A percentile compares a stretch with the other conserved stretches of the same genome.
These are phyloP conservation scores for Automeris io DNA, from an alignment of 2,888 invertebrate species.

Conservation along the genomic window DNA sequence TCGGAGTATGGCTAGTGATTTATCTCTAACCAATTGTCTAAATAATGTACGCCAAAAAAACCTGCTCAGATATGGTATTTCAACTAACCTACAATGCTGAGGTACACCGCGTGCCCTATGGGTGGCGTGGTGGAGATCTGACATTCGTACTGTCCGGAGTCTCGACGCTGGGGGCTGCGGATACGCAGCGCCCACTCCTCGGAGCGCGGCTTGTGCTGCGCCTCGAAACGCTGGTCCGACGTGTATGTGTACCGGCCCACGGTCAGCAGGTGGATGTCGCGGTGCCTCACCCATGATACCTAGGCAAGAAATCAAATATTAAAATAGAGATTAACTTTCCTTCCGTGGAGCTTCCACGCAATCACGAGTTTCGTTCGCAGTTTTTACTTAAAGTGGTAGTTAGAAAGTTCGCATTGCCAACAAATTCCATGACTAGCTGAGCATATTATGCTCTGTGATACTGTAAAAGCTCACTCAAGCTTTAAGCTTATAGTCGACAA, in stretches of 20 bases:
- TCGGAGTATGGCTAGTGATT: too few relatives aligned
- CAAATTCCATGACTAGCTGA: too few relatives aligned
- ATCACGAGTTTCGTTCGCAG: too few relatives aligned
- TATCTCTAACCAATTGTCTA: too few relatives aligned
- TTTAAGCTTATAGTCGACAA: too few relatives aligned
- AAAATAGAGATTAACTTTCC: background rate
- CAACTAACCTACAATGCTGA: constrained; percentile 91
- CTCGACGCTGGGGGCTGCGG: constrained; percentile 83
- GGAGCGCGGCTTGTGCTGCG: constrained; percentile 88
- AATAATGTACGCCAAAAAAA: too few relatives aligned
- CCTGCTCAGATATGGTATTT: too few relatives aligned
- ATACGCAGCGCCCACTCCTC: constrained; percentile 90
- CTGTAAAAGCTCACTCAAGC: too few relatives aligned
- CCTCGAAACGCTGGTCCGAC: constrained; percentile 87
- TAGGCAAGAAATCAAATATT: constrained; percentile 48
- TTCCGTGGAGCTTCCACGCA: too few relatives aligned
- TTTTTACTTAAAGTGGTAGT: too few relatives aligned
- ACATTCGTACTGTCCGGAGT: constrained; percentile 93
- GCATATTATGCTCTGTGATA: too few relatives aligned
- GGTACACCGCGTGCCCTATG: constrained; percentile 87
- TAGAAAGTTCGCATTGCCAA: too few relatives aligned
- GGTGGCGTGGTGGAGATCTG: constrained; percentile 95
- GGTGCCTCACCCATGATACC: constrained; percentile 95
- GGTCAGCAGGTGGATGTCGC: constrained; percentile 92
- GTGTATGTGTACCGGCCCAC: constrained; percentile 94